Percentiles rank a stretch among this genome's conserved stretches.
Conservation (phyloP, 2,888 invertebrate genomes). For the Halictus quadricinctus region DNA sequence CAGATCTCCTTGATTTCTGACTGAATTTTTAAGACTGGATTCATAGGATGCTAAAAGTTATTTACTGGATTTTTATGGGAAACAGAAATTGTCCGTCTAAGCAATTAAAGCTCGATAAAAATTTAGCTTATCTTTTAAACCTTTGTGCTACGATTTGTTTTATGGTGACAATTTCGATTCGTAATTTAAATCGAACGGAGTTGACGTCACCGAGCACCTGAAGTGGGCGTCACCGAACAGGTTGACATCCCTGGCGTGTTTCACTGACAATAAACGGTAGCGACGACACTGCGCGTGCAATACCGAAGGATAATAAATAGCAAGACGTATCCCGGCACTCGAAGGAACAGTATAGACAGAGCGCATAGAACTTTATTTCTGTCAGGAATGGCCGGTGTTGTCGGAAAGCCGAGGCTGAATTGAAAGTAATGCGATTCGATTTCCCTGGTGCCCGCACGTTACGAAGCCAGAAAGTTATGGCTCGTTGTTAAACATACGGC, state of each 20-base stretch:
- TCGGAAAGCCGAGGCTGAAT: background rate
- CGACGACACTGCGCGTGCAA: background rate
- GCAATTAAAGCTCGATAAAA: no score
- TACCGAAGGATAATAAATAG: slow-evolving; percentile 1
- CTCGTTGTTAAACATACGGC: slow-evolving; percentile 11
- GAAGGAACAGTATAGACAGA: background rate
- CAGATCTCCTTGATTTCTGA: no score
- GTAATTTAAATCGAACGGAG: no score
- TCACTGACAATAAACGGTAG: background rate
- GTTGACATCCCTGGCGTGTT: background rate
- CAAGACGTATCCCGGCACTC: background rate
- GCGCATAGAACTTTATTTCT: slow-evolving; percentile 3
- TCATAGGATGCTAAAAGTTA: no score
- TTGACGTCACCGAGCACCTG: background rate
- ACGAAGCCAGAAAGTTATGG: slow-evolving; percentile 19
- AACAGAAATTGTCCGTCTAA: no score
- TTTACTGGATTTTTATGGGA: no score
- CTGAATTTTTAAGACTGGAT: no score
- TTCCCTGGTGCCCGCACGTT: slow-evolving; percentile 17
- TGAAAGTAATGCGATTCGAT: slow-evolving; percentile 33
- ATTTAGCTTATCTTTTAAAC: no score
- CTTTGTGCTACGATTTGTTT: no score
- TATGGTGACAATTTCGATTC: no score
- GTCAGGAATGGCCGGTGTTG: slow-evolving; percentile 11
- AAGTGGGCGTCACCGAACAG: background rate